Percentiles rank a stretch among this genome's conserved stretches.
Evolutionary conservation across 2,113 vertebrate genomes (phyloP).

Genomic region (Centropus unirufus): DNA sequence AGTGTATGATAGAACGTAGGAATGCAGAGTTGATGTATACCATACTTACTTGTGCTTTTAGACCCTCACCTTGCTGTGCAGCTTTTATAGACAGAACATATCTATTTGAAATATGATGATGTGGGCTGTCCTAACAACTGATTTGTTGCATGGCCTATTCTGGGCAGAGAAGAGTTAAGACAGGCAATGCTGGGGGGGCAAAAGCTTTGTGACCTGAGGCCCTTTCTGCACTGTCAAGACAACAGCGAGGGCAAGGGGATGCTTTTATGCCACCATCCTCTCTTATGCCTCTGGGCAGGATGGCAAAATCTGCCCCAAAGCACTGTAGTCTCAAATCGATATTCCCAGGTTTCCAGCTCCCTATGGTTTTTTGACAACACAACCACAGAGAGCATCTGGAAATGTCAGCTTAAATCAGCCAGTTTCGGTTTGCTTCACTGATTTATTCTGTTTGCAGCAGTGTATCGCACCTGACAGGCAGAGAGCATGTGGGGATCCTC

Average conservation of each 20-base stretch:
- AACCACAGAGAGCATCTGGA: neutral
- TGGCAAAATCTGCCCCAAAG: accelerated
- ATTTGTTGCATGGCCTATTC: neutral
- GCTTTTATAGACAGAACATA: neutral
- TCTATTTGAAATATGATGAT: neutral
- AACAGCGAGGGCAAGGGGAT: neutral
- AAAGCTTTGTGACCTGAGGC: neutral
- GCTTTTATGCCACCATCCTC: neutral
- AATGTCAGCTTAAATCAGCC: neutral
- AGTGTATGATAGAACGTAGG: neutral
- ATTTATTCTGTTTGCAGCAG: accelerated
- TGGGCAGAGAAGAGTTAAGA: neutral
- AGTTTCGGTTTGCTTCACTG: neutral
- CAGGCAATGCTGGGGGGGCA: neutral
- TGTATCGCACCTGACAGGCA: neutral
- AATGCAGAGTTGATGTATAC: neutral
- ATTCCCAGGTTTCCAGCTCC: neutral
- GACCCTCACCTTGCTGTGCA: neutral
- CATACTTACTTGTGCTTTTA: neutral
- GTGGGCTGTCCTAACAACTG: neutral
- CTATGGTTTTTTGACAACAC: neutral
- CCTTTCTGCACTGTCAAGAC: neutral
- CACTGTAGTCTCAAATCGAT: neutral
- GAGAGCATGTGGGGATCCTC: neutral
- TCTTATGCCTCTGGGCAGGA: neutral